Base-by-base conservation (phyloP, 2,888 invertebrate species). In the Mayetiola destructor region DNA sequence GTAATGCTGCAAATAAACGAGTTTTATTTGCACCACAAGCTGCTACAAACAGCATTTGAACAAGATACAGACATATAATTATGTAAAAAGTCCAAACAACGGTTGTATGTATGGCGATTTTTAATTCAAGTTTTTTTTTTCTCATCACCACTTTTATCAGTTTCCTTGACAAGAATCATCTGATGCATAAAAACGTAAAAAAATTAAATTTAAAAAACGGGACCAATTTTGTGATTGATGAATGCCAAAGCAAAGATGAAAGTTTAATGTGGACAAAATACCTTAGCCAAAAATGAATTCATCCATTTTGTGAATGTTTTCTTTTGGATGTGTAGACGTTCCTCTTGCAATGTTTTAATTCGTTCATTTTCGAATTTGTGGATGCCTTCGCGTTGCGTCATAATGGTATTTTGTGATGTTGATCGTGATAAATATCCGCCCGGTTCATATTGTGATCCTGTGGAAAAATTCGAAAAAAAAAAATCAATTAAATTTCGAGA, bases 251-350 rank as follows among this genome's bases (percentile, higher is more conserved):
- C n/a, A n/a, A n/a, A n/a, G n/a, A n/a, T n/a, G n/a, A n/a, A n/a
- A 56, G 10, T 57, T n/a, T 21, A 52, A 58, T 42, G 54, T 59
- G n/a, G 52, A 27, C 27, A 20, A 60, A 62, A 64, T 67, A 93
- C 94, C 86, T 93, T 94, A 70, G 88, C 83, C 66, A 95, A 75
- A 75, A 94, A 94, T 20, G 92, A 93, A 76, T 95, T 95, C 86
- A 95, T 89, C 95, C 95, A 95, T 91, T 99, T 99, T 65, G 97
- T 97, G 76, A 99, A 99, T 30, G 99, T 99, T 75, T 99, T 99
- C 81, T 97, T 97, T 77, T 99, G 99, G 64, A 99, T 97, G 75
- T 93, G 88, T 62, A 96, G 78, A 59, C 97, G 85, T 76, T 99
- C 97, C 74, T 96, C 94, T 73, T 96, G 95, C 70, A 97, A 82